Evolutionary conservation across 2,888 invertebrate species (phyloP), one percentile per base, ranked within the genome.

Genomic region (Orthonevra nobilis): DNA sequence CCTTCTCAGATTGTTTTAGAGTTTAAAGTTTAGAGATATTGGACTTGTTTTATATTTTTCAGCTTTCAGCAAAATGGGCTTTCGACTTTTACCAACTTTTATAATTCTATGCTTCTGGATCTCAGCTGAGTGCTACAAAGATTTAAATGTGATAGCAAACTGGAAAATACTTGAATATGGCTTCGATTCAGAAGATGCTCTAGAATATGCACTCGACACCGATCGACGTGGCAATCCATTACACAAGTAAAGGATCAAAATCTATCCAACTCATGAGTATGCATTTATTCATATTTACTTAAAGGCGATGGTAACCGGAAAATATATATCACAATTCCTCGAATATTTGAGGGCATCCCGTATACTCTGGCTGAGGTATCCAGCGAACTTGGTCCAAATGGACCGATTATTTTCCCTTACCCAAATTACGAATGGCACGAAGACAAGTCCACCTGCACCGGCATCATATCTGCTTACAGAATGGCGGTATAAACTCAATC

Each of bases 401-500:
- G 90, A 0, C 87, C 90, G 19, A 85, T 89, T 20, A 90, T 93
- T 58, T 85, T 85, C 1, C 91, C 91, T 0, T 93, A 92, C 85
- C 93, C 93, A 0, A 90, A 90, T 84, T 93, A 93, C 90, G 89
- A n/a, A 91, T 91, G 91, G 23, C 91, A 93, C 68, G 88, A 89
- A n/a, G n/a, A n/a, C n/a, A n/a, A n/a, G n/a, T n/a, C n/a, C n/a
- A n/a, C 91, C 84, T 93, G 93, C 83, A 89, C 91, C n/a, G 91
- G 92, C 15, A 87, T 95, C 36, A 92, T 92, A 0, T 94, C 94
- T 0, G 94, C 94, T 2, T 94, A 92, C 84, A 90, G 95, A 86
- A 89, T 92, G 30, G 91, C 92, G 86, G 94, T 94, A 88, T 15
- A 4, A 9, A 12, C 7, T 4, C 5, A 4, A 4, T 4, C 3